phyloP scores from a whole-genome alignment of 2,888 invertebrate genomes.

The Chloroclysta siterata region DNA sequence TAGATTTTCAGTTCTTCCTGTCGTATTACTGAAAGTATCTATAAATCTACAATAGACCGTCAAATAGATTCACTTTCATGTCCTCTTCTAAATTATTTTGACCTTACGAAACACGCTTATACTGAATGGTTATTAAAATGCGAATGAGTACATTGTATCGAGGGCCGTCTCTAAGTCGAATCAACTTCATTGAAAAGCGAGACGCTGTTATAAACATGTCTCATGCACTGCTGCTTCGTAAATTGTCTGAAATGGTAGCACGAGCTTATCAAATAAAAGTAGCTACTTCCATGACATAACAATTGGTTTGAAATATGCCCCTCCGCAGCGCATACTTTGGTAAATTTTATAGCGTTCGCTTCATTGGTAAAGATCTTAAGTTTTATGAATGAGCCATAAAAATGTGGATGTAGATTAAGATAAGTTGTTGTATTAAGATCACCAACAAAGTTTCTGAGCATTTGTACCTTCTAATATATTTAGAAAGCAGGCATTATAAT shows the following conservation, averaged over 20 bases:
- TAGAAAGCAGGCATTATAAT: background rate
- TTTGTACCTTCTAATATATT: background rate
- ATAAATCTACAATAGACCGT: too few relatives aligned
- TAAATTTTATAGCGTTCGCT: conserved; percentile 30
- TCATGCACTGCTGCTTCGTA: conserved; percentile 52
- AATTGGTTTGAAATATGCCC: conserved; percentile 47
- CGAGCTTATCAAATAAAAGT: conserved; percentile 52
- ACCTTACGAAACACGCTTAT: background rate
- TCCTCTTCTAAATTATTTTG: background rate
- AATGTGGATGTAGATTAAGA: conserved; percentile 1
- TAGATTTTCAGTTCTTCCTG: too few relatives aligned
- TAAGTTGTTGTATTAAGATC: background rate
- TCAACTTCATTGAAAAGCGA: conserved; percentile 45
- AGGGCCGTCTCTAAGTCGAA: conserved; percentile 23
- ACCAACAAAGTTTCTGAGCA: background rate
- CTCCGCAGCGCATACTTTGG: conserved; percentile 23
- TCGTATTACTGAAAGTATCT: too few relatives aligned
- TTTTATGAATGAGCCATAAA: conserved; percentile 10
- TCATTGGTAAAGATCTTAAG: conserved; percentile 21
- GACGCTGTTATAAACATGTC: conserved; percentile 55
- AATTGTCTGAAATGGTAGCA: conserved; percentile 55
- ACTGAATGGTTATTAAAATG: background rate
- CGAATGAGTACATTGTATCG: background rate
- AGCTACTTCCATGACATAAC: conserved; percentile 40
- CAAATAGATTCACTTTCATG: too few relatives aligned